Base-by-base conservation (phyloP, 2,888 invertebrate species). In the Idaea aversata region DNA sequence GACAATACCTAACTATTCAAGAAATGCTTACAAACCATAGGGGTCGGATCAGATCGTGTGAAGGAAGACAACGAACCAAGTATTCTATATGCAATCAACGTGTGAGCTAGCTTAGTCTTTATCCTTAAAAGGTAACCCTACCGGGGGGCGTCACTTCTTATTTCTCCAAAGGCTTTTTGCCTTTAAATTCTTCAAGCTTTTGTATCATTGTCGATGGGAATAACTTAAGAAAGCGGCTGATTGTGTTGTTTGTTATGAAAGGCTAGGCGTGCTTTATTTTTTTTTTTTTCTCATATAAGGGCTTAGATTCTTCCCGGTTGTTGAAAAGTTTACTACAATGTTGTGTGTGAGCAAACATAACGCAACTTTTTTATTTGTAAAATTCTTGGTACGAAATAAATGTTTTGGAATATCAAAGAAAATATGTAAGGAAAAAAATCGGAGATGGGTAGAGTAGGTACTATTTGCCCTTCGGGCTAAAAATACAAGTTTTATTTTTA, bases 61-160 rank as follows among this genome's bases (percentile, higher is more conserved):
- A 72, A 72, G 67, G 62, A 69, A 72, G 66, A 57, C 34, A 65
- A 57, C 61, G 4, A 47, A 47, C 13, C 13, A 57, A 57, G 59
- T 66, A 71, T 71, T 72, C 67, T 70, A 72, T 70, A 72, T 70
- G 66, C 67, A 67, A 70, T 67, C 67, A 64, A 16, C 65, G 69
- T 68, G 71, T 65, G 70, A 69, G 67, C 67, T 69, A 69, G 65
- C 63, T 66, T 59, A 63, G 67, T 16, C 65, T 61, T 6, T 34
- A 61, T 63, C 72, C 71, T 65, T 72, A 71, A 66, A 71, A 65
- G 70, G 72, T 47, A 70, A 71, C 59, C 69, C 61, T 59, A 57
- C 61, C 61, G 60, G 58, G 47, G 35, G 35, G 60, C 66, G 63
- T 65, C 59, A 60, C 57, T 62, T 60, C 36, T 63, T 63, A 63